Evolutionary conservation across 2,113 vertebrate genomes (phyloP).

Genomic region (Anarhynchus alexandrinus): DNA sequence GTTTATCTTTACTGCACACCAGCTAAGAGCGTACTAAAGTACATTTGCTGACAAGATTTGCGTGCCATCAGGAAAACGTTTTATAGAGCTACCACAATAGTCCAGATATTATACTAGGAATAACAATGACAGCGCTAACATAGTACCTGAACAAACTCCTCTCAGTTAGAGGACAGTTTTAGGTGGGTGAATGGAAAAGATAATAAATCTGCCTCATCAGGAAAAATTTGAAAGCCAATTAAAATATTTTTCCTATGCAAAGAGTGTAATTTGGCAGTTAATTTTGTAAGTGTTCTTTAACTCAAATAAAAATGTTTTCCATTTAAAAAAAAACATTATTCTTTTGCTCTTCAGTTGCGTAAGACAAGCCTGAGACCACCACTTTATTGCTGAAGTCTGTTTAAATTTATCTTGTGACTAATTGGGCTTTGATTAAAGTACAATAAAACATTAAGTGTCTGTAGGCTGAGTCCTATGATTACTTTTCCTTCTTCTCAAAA

Average conservation of each 20-base stretch:
- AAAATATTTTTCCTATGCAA: constrained; percentile 59
- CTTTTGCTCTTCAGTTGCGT: constrained; percentile 9
- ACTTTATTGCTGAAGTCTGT: constrained; percentile 43
- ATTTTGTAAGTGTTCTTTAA: constrained; percentile 49
- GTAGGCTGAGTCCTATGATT: background rate
- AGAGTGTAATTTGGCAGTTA: constrained; percentile 55
- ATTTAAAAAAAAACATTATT: background rate
- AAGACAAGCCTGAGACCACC: constrained; percentile 4
- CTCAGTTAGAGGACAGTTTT: background rate
- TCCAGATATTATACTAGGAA: background rate
- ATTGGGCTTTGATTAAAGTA: constrained; percentile 43
- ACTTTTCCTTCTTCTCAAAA: constrained; percentile 11
- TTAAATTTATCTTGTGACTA: constrained; percentile 57
- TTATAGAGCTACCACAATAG: background rate
- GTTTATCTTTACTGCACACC: constrained; percentile 44
- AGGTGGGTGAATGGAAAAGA: constrained; percentile 29
- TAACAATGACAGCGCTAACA: background rate
- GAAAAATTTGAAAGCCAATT: constrained; percentile 54
- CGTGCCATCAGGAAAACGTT: constrained; percentile 36
- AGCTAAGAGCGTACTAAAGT: constrained; percentile 14
- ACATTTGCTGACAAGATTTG: constrained; percentile 36
- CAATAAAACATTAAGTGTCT: constrained; percentile 22
- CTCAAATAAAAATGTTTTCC: constrained; percentile 57
- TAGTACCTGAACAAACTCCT: background rate
- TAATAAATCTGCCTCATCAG: constrained; percentile 16